Evolutionary conservation across 2,797 vertebrate genomes (phyloP).

Genomic region (Benthosema pterotum): DNA sequence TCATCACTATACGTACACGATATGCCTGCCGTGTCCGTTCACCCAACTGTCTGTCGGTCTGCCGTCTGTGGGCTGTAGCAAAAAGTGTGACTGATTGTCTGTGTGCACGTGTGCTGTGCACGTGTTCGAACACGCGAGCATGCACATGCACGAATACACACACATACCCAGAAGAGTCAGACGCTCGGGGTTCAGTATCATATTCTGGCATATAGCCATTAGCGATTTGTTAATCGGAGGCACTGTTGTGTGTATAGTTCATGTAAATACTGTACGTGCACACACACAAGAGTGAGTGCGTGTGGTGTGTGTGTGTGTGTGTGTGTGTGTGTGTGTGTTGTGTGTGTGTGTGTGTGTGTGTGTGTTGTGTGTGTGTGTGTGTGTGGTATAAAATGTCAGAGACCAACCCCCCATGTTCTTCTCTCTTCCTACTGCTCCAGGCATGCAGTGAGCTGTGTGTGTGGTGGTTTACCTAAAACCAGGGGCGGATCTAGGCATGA

Average conservation of each 20-base stretch:
- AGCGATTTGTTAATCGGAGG: conserved; percentile 46
- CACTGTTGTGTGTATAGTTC: conserved; percentile 7
- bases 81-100: too few species aligned
- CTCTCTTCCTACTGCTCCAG: conserved; percentile 50
- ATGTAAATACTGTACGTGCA: too few species aligned
- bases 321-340: conserved; percentile 14
- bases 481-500: too few species aligned
- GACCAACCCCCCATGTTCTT: conserved; percentile 42
- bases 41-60: too few species aligned
- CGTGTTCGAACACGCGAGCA: too few species aligned
- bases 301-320: conserved; percentile 18
- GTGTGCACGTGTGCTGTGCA: too few species aligned
- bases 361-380: conserved; percentile 4
- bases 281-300: too few species aligned
- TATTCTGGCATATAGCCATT: conserved; percentile 31
- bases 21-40: too few species aligned
- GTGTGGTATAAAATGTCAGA: conserved; percentile 32
- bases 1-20: too few species aligned
- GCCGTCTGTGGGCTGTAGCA: too few species aligned
- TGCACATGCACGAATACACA: conserved; percentile 1
- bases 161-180: conserved; percentile 10
- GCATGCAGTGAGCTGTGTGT: conserved; percentile 43
- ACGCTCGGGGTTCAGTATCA: not conserved
- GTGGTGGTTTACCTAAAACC: conserved; percentile 60
- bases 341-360: conserved; percentile 19